phyloP scores from a whole-genome alignment of 2,888 invertebrate genomes.

The Sinodicranocentrus sp. region DNA sequence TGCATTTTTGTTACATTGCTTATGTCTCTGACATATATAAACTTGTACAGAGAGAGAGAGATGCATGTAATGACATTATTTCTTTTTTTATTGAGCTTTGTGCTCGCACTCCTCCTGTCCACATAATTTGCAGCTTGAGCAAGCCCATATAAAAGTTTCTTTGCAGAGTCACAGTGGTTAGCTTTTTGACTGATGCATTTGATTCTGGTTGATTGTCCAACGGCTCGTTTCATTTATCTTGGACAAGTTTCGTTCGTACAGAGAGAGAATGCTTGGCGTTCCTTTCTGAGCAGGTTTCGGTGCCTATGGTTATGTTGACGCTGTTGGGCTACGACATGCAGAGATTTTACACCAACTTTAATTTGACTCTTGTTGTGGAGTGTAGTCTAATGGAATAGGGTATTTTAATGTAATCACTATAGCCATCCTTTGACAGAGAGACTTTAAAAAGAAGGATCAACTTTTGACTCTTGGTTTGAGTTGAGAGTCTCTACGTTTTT shows the following conservation, averaged over 20 bases:
- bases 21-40: background rate
- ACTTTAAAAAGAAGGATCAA: too few relatives aligned
- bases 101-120: background rate
- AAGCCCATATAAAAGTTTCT: background rate
- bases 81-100: constrained; percentile 26
- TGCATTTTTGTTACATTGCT: constrained; percentile 17
- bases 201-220: constrained; percentile 58
- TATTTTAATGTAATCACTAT: too few relatives aligned
- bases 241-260: constrained; percentile 57
- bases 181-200: constrained; percentile 40
- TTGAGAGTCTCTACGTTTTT: constrained; percentile 3
- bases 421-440: too few relatives aligned
- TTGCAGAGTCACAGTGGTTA: background rate
- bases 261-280: too few relatives aligned
- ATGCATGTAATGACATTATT: constrained; percentile 58
- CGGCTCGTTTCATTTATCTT: constrained; percentile 66
- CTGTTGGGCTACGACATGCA: too few relatives aligned
- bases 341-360: too few relatives aligned
- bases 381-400: too few relatives aligned
- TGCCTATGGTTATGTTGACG: constrained; percentile 35
- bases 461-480: too few relatives aligned
- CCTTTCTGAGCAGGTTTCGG: constrained; percentile 17
- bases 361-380: too few relatives aligned
- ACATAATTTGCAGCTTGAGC: constrained; percentile 36
- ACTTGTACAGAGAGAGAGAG: background rate